Evolutionary conservation across 2,113 vertebrate species (phyloP), one percentile per base, ranked within the genome.

Genomic region (Protobothrops mucrosquamatus): DNA sequence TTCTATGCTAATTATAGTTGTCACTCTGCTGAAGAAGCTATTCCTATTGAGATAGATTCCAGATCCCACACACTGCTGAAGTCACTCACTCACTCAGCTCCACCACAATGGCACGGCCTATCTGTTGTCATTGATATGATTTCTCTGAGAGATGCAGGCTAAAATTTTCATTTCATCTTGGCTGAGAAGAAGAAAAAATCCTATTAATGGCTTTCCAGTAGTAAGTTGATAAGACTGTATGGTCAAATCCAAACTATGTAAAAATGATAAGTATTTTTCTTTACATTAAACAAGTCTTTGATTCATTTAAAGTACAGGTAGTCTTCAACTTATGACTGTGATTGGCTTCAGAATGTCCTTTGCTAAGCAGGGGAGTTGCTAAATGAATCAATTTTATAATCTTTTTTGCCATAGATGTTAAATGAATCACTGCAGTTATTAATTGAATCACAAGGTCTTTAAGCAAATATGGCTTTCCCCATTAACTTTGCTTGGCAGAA

Each of bases 1-100:
- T 95, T 94, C 94, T 93, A 91, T 92, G 95, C 96, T 97, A 96
- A 97, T 97, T 97, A 94, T 55, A 51, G 93, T 93, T 96, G 97
- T 97, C 96, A 95, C 89, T 92, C 92, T 10, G 12, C 95, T 96
- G 95, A 91, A 95, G 94, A 91, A 95, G 93, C 94, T 92, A n/a
- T 97, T 97, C 95, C 95, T 93, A 61, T 96, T 95, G 96, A 96
- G 93, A 93, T 87, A 85, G 90, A 89, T 93, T 55, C 95, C 51
- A 94, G 94, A 92, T 94, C 74, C 89, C 93, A 92, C 92, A 92
- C 92, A 90, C 87, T 93, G 90, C 87, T 95, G 26, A 90, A 96
- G 94, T 85, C 88, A 91, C 91, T 93, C 55, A 89, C 91, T 93
- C 57, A 91, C 89, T 93, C 92, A 94, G 22, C 81, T 87, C 74